Percentiles rank a stretch among this genome's conserved stretches.
phyloP scores from a whole-genome alignment of 2,113 vertebrate species.

The Centropus unirufus region DNA sequence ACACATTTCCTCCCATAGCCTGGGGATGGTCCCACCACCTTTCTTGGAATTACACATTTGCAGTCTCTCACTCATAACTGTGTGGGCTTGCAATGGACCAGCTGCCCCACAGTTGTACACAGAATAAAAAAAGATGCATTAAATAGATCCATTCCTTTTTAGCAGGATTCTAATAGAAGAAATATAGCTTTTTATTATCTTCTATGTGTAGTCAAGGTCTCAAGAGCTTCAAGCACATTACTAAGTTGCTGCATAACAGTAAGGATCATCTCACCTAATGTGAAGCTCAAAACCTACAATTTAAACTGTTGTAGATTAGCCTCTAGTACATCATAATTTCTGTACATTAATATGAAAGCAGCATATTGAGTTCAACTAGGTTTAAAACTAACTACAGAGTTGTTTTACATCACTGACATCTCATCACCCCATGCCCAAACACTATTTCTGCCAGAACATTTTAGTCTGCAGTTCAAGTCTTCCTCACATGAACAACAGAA shows the following conservation, averaged over 20 bases:
- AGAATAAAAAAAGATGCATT: neutral
- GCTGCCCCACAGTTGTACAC: neutral
- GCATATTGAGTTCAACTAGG: neutral
- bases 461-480: neutral
- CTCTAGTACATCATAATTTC: neutral
- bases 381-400: neutral
- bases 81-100: neutral
- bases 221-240: neutral
- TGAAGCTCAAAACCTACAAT: neutral
- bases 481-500: neutral
- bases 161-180: neutral
- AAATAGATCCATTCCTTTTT: neutral
- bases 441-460: neutral
- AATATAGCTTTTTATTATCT: neutral
- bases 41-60: neutral
- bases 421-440: neutral
- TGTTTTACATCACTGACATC: neutral
- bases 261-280: neutral
- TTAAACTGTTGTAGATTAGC: neutral
- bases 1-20: neutral
- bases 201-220: accelerated
- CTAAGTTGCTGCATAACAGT: neutral
- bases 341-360: neutral
- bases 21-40: neutral
- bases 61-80: neutral